Evolutionary conservation across 2,888 invertebrate genomes (phyloP).

Genomic region (Criorhina ranunculi): DNA sequence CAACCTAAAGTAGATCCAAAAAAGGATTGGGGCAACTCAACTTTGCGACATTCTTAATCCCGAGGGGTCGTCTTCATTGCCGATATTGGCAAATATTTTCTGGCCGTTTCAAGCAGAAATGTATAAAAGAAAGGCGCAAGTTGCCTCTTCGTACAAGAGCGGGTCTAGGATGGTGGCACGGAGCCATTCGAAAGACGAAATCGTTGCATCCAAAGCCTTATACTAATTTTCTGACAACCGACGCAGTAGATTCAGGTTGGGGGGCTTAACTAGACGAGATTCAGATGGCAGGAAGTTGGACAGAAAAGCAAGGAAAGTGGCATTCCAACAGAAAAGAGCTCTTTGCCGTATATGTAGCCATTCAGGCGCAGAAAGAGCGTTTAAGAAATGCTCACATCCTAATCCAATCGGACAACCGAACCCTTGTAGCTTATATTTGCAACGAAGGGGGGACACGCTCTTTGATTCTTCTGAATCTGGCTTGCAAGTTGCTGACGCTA

Average conservation of each 20-base stretch:
- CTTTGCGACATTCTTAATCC: constrained; percentile 13
- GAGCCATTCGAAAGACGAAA: no score
- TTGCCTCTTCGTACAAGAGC: constrained; percentile 7
- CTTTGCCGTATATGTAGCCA: constrained; percentile 37
- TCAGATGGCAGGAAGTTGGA: neutral
- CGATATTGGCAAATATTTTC: constrained; percentile 15
- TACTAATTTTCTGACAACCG: constrained; percentile 37
- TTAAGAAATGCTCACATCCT: constrained; percentile 42
- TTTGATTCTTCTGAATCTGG: constrained; percentile 15
- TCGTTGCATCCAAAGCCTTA: constrained; percentile 14
- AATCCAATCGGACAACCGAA: constrained; percentile 36
- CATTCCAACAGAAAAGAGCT: no score
- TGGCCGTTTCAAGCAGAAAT: no score
- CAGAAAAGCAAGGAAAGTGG: no score
- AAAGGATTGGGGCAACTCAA: no score
- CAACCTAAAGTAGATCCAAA: no score
- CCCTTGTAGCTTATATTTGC: constrained; percentile 29
- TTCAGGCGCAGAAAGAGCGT: constrained; percentile 14
- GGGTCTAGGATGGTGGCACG: constrained; percentile 15
- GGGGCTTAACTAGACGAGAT: constrained; percentile 23
- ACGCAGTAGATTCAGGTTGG: constrained; percentile 37
- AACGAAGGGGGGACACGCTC: constrained; percentile 26
- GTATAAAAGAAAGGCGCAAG: constrained; percentile 6
- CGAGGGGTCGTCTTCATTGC: constrained; percentile 25
- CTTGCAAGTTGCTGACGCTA: constrained; percentile 6